These are phyloP conservation scores for Myotis pilosus DNA, from an alignment of 2,797 vertebrate genomes.

Conservation along the genomic window DNA sequence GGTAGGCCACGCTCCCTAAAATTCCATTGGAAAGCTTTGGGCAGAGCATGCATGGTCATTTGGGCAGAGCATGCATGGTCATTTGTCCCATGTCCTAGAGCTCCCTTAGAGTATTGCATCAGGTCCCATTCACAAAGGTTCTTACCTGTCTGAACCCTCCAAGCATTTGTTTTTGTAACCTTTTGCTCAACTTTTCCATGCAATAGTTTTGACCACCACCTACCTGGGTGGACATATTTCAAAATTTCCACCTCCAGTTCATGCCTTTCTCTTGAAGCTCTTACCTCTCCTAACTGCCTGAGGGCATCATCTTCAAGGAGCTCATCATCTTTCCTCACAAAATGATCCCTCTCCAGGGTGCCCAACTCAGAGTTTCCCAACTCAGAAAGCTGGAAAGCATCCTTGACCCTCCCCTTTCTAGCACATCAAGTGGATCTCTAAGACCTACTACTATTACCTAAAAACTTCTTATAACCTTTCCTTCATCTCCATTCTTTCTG, in stretches of 20 bases:
- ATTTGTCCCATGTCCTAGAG: background rate
- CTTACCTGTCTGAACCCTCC: background rate
- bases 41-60: background rate
- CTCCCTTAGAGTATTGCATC: background rate
- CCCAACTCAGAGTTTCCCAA: background rate
- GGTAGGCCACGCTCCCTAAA: constrained; percentile 40
- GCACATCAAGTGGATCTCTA: background rate
- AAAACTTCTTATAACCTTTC: background rate
- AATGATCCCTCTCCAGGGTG: background rate
- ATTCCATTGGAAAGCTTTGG: background rate
- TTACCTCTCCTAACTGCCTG: background rate
- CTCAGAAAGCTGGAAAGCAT: background rate
- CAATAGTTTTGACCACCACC: background rate
- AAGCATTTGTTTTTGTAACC: constrained; percentile 1
- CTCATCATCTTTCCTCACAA: background rate
- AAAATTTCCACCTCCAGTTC: background rate
- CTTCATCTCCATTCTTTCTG: background rate
- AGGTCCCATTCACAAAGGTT: background rate
- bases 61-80: background rate
- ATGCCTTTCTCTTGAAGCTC: background rate
- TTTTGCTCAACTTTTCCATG: background rate
- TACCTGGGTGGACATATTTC: constrained; percentile 24
- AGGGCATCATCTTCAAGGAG: background rate
- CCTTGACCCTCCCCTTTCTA: background rate
- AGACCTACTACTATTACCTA: background rate